A percentile compares a stretch with the other conserved stretches of the same genome.
phyloP scores from a whole-genome alignment of 2,797 vertebrate species.

The Pristis pectinata region DNA sequence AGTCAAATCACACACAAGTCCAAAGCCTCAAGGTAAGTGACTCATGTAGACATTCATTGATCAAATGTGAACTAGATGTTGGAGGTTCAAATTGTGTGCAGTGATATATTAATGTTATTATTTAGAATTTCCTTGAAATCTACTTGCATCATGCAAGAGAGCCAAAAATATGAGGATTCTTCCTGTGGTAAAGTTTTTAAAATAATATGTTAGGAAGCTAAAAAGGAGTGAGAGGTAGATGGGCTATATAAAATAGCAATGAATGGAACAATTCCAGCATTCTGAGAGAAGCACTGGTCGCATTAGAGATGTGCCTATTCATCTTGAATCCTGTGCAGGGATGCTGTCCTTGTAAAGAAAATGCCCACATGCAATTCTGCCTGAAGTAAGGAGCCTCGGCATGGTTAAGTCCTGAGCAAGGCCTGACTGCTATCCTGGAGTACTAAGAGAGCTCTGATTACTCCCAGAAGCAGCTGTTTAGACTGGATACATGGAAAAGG shows the following conservation, averaged over 20 bases:
- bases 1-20: slow-evolving; percentile 42
- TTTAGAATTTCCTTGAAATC: neutral
- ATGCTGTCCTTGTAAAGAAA: neutral
- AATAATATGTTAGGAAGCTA: neutral
- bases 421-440: too few species aligned
- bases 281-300: neutral
- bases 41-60: neutral
- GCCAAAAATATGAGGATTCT: neutral
- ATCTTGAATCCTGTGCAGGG: neutral
- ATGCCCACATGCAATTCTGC: neutral
- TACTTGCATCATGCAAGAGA: neutral
- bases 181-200: neutral
- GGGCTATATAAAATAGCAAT: neutral
- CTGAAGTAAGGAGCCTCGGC: neutral
- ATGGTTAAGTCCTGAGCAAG: neutral
- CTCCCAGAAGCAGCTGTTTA: neutral
- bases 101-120: neutral
- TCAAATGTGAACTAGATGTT: neutral
- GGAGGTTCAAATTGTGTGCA: neutral
- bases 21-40: slow-evolving; percentile 63
- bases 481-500: neutral
- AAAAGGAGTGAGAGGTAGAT: neutral
- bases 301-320: neutral
- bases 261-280: neutral
- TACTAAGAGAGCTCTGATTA: neutral